Evolutionary conservation across 2,797 vertebrate genomes (phyloP), one percentile per base, ranked within the genome.

Genomic region (Apogon talboti): DNA sequence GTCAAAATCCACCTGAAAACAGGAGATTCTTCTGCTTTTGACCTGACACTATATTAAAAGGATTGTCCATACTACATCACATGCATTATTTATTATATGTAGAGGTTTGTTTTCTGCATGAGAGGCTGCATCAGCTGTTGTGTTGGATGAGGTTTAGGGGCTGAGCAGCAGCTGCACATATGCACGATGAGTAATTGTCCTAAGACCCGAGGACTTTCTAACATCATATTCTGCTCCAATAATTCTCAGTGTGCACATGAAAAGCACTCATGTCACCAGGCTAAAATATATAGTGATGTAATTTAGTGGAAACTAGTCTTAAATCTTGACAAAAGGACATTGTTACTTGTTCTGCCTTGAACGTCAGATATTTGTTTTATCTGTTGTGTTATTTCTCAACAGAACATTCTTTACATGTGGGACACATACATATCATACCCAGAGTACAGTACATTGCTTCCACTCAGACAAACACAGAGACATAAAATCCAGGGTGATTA

Each of bases 161-260:
- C 11, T 38, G 49, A 74, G 44, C 53, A 58, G 9, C 62, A 55
- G 45, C 33, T 56, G 77, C 45, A 52, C 47, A 69, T 72, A 62
- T 68, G 71, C 59, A 46, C 10, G 45, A 79, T 86, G 82, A 72
- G 63, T 80, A 76, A 72, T 60, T 40, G 46, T 67, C 72, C 57
- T 42, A 45, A 51, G 74, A 74, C 82, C 81, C 1, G 44, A 63
- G 79, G 85, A 63, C 67, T 35, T n/a, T 59, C 46, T 14, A 11
- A 60, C 30, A 38, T 60, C 11, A 61, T 45, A 42, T 84, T 86
- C 74, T 42, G 85, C 90, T 89, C 89, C 49, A 81, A 59, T 90
- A 87, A 85, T 16, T 72, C 52, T 55, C 40, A 76, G 65, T 44
- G 43, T 63, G 70, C 13, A 33, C 54, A 33, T 33, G 24, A 71